phyloP scores from a whole-genome alignment of 2,888 invertebrate genomes.

The Lithophane semibrunnea region DNA sequence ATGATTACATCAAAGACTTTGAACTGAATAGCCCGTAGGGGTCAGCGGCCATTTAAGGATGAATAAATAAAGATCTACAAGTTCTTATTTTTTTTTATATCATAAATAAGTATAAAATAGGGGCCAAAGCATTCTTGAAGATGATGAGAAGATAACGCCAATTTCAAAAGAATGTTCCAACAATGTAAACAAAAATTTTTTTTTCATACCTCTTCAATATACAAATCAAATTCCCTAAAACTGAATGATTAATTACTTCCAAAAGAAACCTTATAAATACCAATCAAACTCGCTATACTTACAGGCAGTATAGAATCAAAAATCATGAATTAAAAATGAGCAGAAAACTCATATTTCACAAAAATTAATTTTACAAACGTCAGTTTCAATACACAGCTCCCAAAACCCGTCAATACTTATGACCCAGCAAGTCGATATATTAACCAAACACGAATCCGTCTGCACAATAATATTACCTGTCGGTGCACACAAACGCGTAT shows the following conservation, averaged over 20 bases:
- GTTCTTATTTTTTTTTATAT: background rate
- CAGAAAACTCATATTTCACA: background rate
- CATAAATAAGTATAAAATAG: slow-evolving; percentile 4
- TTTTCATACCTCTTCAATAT: background rate
- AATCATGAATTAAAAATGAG: background rate
- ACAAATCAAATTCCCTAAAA: too few species aligned
- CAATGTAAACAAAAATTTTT: background rate
- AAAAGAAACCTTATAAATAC: background rate
- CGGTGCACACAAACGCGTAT: slow-evolving; percentile 52
- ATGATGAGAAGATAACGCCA: too few species aligned
- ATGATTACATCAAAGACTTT: slow-evolving; percentile 52
- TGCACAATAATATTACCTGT: slow-evolving; percentile 46
- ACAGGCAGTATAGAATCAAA: background rate
- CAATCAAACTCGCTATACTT: background rate
- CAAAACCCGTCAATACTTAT: slow-evolving; percentile 11
- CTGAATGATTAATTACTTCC: background rate
- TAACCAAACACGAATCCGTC: slow-evolving; percentile 51
- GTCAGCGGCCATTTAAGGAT: slow-evolving; percentile 23
- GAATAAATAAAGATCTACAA: slow-evolving; percentile 27
- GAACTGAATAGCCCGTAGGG: slow-evolving; percentile 17
- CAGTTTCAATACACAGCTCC: slow-evolving; percentile 8
- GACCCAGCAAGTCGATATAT: slow-evolving; percentile 34
- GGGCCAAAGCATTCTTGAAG: background rate
- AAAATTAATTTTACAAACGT: background rate
- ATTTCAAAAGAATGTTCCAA: slow-evolving; percentile 8